Conservation (phyloP, 1,140 invertebrate genomes). For the Musca vetustissima region DNA sequence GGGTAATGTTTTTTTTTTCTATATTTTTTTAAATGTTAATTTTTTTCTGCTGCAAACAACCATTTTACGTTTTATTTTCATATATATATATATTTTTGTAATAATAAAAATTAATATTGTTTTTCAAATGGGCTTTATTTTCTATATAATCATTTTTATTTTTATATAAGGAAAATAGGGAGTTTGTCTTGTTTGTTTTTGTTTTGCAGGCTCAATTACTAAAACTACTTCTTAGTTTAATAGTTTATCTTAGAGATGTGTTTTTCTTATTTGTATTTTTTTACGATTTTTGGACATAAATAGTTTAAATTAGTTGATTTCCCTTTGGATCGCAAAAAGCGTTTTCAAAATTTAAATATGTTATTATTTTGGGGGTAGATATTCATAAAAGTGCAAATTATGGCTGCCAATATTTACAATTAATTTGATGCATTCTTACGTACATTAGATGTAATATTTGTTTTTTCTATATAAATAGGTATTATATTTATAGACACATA, state of each 20-base stretch:
- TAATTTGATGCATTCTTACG: too few relatives aligned
- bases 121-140: constrained; percentile 4
- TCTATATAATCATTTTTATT: background rate
- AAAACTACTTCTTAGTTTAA: background rate
- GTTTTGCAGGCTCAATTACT: constrained; percentile 12
- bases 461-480: background rate
- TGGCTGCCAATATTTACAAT: too few relatives aligned
- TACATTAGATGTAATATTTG: too few relatives aligned
- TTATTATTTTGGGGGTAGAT: background rate
- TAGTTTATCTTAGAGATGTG: background rate
- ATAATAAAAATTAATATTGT: background rate
- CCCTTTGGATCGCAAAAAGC: background rate
- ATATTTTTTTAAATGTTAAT: background rate
- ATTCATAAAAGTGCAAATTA: too few relatives aligned
- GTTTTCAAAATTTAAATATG: background rate
- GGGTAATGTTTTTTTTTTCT: too few relatives aligned
- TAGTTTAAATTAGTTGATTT: background rate
- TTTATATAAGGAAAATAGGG: constrained; percentile 13
- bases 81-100: background rate
- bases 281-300: background rate
- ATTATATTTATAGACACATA: constrained; percentile 19
- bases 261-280: background rate
- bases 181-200: constrained; percentile 2
- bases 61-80: constrained; percentile 8
- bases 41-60: constrained; percentile 16